Evolutionary conservation across 2,797 vertebrate genomes (phyloP).

Genomic region (Sternotherus odoratus): DNA sequence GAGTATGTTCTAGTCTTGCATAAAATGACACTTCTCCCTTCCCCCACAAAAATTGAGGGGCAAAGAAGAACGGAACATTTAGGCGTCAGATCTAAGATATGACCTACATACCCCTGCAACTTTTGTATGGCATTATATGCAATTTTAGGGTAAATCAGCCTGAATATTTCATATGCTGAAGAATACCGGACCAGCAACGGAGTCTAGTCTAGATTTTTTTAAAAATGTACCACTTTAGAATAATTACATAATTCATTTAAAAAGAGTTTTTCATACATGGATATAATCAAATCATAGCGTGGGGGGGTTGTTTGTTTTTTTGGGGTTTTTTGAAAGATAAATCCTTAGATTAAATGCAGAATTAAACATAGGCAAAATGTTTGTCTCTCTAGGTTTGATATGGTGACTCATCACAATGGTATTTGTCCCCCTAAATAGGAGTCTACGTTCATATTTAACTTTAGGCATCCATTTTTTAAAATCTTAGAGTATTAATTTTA

Average conservation of each 20-base stretch:
- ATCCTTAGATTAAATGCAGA: background rate
- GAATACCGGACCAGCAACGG: background rate
- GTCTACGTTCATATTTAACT: background rate
- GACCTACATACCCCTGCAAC: rapidly evolving
- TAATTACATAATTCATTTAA: background rate
- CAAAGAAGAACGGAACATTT: rapidly evolving
- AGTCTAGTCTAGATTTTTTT: background rate
- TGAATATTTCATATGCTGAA: background rate
- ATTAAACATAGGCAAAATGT: background rate
- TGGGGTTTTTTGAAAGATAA: background rate
- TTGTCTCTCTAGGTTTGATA: background rate
- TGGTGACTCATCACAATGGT: background rate
- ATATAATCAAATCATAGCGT: background rate
- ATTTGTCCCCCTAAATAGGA: background rate
- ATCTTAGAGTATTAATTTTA: background rate
- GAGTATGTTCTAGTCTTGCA: background rate
- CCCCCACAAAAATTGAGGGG: background rate
- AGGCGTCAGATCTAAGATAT: background rate
- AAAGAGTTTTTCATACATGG: background rate
- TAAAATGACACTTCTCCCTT: background rate
- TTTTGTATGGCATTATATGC: background rate
- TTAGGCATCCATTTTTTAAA: background rate
- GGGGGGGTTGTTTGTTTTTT: background rate
- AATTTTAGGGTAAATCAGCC: background rate
- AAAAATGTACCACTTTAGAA: background rate